Base-by-base conservation (phyloP, 2,888 invertebrate species). In the Drosophila aldrichi region DNA sequence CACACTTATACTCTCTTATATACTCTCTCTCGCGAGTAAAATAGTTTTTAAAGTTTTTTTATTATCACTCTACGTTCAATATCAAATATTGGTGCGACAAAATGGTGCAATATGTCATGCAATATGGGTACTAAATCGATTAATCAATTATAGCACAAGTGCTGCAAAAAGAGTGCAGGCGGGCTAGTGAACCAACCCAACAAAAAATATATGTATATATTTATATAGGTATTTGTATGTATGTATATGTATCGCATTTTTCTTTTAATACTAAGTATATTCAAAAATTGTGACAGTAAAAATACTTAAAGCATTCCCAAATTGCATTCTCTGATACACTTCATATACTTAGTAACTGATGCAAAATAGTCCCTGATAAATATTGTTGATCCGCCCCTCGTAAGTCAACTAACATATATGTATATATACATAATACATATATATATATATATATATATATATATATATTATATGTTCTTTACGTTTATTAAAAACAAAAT, bases 41-140 rank as follows among this genome's bases (percentile, higher is more conserved):
- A 89, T 84, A 84, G 79, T 83, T 63, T 64, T 40, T 29, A 29
- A 36, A 36, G n/a, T 64, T 56, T 29, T 25, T 62, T 25, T n/a
- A 46, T 70, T 79, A 85, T 85, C 84, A 89, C 84, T 87, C 89
- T 89, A 89, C 77, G 74, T 73, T 89, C 89, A 85, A 85, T 85
- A 85, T 85, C 67, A 75, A 70, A 87, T 89, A 89, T 85, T 89
- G 84, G 84, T 85, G 84, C 84, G 57, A 87, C 82, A 85, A 77
- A 84, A 74, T 58, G 84, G 89, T 89, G 84, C 89, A 79, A 62
- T 65, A 56, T 68, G 43, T 64, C 34, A 52, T 56, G 34, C 48
- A 34, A 65, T 41, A 29, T 46, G 46, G n/a, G 40, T 66, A 25
- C 29, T 40, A 46, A 61, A 43, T 59, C n/a, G 34, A 58, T 49